Evolutionary conservation across 2,113 vertebrate species (phyloP).

Genomic region (Phycodurus eques): DNA sequence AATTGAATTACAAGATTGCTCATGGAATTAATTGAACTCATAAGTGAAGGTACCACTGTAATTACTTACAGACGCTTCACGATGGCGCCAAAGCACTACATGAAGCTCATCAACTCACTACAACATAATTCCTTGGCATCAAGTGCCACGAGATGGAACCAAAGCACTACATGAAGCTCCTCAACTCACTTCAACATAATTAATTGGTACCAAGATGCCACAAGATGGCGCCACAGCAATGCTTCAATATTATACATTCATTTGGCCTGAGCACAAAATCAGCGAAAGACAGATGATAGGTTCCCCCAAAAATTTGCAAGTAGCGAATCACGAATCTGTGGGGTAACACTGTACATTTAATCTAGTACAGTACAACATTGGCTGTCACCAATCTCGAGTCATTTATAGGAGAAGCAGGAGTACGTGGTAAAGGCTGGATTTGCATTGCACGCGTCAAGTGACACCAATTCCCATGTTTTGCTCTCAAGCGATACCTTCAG

Average conservation of each 20-base stretch:
- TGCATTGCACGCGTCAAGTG: neutral
- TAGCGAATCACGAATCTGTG: neutral
- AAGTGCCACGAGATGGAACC: neutral
- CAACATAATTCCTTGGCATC: neutral
- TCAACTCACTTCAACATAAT: no score
- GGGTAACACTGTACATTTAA: neutral
- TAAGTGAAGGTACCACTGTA: neutral
- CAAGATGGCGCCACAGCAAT: no score
- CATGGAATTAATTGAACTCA: neutral
- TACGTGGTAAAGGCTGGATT: conserved; percentile 10
- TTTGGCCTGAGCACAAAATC: neutral
- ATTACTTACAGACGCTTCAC: neutral
- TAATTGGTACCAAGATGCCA: no score
- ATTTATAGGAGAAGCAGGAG: conserved; percentile 48
- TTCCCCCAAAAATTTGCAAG: neutral
- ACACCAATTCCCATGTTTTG: neutral
- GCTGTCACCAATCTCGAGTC: conserved; percentile 53
- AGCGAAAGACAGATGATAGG: neutral
- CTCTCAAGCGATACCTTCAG: neutral
- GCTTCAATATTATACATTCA: neutral
- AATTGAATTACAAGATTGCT: neutral
- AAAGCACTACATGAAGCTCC: neutral
- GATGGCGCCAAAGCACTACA: neutral
- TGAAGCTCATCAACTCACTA: neutral
- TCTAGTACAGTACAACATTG: conserved; percentile 8